These are phyloP conservation scores for Xenopus tropicalis DNA, from an alignment of 2,113 vertebrate genomes.

Conservation along the genomic window UCB_Xtro_10.0 CM004445.2:30722001-30722500, in stretches of 20 bases:
- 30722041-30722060: slow-evolving; percentile 1
- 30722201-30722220: slow-evolving; percentile 34
- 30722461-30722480: too few species aligned
- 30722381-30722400: not conserved
- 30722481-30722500: too few species aligned
- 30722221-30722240: slow-evolving; percentile 27
- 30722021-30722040: too few species aligned
- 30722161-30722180: slow-evolving; percentile 29
- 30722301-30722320: slow-evolving; percentile 16
- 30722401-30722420: not conserved
- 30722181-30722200: slow-evolving; percentile 30
- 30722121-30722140: slow-evolving; percentile 13
- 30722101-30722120: not conserved
- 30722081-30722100: not conserved
- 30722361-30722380: not conserved
- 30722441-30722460: too few species aligned
- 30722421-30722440: not conserved
- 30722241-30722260: slow-evolving; percentile 23
- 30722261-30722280: slow-evolving; percentile 21
- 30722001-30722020: too few species aligned
- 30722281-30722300: slow-evolving; percentile 22
- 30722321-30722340: not conserved
- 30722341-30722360: not conserved
- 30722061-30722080: slow-evolving; percentile 13
- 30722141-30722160: slow-evolving; percentile 19